Evolutionary conservation across 2,797 vertebrate species (phyloP).

Genomic region (Rhinella marina): DNA sequence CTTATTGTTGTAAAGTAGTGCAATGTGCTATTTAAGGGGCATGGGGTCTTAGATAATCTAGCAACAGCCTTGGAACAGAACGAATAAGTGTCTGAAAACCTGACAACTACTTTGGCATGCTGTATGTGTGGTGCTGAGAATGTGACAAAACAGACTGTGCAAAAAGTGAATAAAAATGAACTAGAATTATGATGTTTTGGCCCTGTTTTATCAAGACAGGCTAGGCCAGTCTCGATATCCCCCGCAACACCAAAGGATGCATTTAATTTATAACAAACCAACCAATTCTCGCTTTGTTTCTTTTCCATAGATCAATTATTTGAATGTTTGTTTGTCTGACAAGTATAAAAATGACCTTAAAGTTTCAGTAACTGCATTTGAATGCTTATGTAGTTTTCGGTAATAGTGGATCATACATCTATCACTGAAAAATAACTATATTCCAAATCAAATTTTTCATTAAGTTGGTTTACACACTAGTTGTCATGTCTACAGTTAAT

Average conservation of each 20-base stretch:
- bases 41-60: background rate
- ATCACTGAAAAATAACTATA: background rate
- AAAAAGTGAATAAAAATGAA: background rate
- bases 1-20: background rate
- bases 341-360: background rate
- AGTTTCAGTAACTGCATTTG: background rate
- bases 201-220: too few species aligned
- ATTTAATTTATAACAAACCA: too few species aligned
- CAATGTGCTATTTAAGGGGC: background rate
- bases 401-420: background rate
- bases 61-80: background rate
- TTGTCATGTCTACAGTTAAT: slow-evolving; percentile 15
- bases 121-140: background rate
- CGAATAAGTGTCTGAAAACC: background rate
- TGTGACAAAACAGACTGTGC: background rate
- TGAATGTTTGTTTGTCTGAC: background rate
- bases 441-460: background rate
- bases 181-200: too few species aligned
- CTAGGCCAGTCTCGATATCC: too few species aligned
- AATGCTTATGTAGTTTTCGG: background rate
- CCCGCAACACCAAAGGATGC: too few species aligned
- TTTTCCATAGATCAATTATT: background rate
- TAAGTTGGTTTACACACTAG: background rate
- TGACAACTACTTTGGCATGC: background rate
- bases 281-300: background rate